phyloP scores from a whole-genome alignment of 2,888 invertebrate genomes.

The Drosophila neotestacea region DNA sequence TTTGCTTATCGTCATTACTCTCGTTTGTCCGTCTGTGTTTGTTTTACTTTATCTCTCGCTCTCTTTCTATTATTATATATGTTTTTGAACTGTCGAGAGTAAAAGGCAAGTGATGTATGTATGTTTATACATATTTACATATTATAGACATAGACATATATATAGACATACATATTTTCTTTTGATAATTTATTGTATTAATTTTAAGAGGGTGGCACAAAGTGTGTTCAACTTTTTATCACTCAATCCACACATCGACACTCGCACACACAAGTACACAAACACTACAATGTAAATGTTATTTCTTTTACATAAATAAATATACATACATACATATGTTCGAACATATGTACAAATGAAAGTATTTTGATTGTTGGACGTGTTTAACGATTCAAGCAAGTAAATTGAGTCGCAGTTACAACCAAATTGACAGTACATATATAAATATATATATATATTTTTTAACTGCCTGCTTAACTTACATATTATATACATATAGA shows the following conservation, averaged over 20 bases:
- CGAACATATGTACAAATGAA: constrained; percentile 34
- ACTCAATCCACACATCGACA: constrained; percentile 22
- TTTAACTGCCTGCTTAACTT: constrained; percentile 62
- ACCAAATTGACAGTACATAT: constrained; percentile 23
- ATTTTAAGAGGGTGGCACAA: constrained; percentile 62
- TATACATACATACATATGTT: constrained; percentile 14
- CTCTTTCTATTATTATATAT: constrained; percentile 30
- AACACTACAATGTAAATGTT: constrained; percentile 15
- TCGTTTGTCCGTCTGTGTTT: constrained; percentile 50
- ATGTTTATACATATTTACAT: constrained; percentile 21
- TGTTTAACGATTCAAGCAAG: constrained; percentile 23
- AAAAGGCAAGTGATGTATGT: constrained; percentile 43
- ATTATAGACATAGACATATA: constrained; percentile 36
- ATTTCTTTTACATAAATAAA: constrained; percentile 19
- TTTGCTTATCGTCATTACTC: constrained; percentile 44
- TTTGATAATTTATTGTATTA: constrained; percentile 73
- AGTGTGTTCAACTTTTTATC: constrained; percentile 49
- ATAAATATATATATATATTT: constrained; percentile 35
- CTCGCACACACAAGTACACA: constrained; percentile 24
- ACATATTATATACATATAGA: constrained; percentile 35
- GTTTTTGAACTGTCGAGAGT: constrained; percentile 39
- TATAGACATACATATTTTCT: constrained; percentile 48
- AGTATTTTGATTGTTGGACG: constrained; percentile 36
- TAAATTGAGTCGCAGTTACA: constrained; percentile 12
- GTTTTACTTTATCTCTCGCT: constrained; percentile 44